Base-by-base conservation (phyloP, 2,888 invertebrate genomes). In the Pristionchus japonicus region DNA sequence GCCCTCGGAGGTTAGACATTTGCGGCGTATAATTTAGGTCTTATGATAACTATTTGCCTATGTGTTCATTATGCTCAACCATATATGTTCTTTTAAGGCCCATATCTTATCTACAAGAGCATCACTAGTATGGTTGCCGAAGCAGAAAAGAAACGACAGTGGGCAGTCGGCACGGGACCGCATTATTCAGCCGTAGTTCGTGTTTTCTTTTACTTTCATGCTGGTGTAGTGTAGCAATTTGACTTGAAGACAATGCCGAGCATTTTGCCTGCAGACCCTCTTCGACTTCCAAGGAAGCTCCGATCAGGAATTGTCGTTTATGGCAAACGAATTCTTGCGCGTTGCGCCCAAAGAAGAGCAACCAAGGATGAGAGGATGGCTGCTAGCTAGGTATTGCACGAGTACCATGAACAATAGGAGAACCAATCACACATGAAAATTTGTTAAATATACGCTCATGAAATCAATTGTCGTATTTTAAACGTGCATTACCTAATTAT, bases 81-180 rank as follows among this genome's bases (percentile, higher is more conserved):
- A n/a, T n/a, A n/a, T n/a, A 34, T 77, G 11, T 6, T 37, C 11
- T 20, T 86, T 80, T 3, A 23, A 88, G 88, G 97, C 17, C 98
- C 99, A 0, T 98, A 97, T 95, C 95, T 99, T 82, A 96, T 98
- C 90, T 97, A 97, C 95, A 97, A 96, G 95, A 96, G 98, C 95
- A 95, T 97, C 89, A 96, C 96, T 43, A 94, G 95, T 7, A 93
- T 95, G 92, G 94, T 93, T 20, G 90, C 89, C 37, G 88, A 91
- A 7, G 92, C 92, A 47, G 93, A 94, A 90, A 93, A 93, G 82
- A 91, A 92, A 83, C 70, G 92, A 31, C 92, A 94, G 61, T 96
- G 96, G 96, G 95, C 95, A 11, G 94, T 92, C 27, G 96, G 96
- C 43, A 94, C 94, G 52, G 95, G 95, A 7, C 95, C 95, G 64